Conservation (phyloP, 2,113 vertebrate genomes). For the Engystomops pustulosus region DNA sequence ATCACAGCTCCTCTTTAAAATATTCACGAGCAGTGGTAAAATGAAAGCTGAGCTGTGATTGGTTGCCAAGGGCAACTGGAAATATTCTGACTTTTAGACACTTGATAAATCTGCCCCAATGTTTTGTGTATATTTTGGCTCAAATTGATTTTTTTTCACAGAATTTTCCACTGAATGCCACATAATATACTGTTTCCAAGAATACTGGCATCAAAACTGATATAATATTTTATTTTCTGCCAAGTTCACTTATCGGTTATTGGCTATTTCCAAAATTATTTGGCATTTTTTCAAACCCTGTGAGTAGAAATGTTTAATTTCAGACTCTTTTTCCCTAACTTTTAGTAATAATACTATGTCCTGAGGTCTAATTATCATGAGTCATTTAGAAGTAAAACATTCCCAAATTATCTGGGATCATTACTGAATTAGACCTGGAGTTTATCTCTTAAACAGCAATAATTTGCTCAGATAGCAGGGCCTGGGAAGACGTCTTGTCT, state of each 20-base stretch:
- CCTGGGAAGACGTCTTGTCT: not conserved
- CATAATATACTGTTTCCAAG: not conserved
- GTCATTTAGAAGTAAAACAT: conserved; percentile 21
- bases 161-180: too few species aligned
- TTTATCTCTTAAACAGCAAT: conserved; percentile 21
- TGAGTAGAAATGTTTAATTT: not conserved
- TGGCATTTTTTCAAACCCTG: not conserved
- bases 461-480: conserved; percentile 3
- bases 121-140: too few species aligned
- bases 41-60: too few species aligned
- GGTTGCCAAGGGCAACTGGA: too few species aligned
- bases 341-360: not conserved
- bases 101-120: too few species aligned
- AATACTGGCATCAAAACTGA: too few species aligned
- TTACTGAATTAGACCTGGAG: conserved; percentile 41
- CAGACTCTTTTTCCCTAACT: not conserved
- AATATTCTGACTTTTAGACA: too few species aligned
- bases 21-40: too few species aligned
- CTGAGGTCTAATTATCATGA: conserved; percentile 19
- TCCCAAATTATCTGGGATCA: not conserved
- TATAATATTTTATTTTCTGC: not conserved
- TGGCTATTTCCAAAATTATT: not conserved
- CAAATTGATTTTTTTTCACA: too few species aligned
- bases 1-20: too few species aligned
- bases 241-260: not conserved